A percentile compares a stretch with the other conserved stretches of the same genome.
Conservation (phyloP, 2,888 invertebrate genomes). For the Spicauda simplicius region DNA sequence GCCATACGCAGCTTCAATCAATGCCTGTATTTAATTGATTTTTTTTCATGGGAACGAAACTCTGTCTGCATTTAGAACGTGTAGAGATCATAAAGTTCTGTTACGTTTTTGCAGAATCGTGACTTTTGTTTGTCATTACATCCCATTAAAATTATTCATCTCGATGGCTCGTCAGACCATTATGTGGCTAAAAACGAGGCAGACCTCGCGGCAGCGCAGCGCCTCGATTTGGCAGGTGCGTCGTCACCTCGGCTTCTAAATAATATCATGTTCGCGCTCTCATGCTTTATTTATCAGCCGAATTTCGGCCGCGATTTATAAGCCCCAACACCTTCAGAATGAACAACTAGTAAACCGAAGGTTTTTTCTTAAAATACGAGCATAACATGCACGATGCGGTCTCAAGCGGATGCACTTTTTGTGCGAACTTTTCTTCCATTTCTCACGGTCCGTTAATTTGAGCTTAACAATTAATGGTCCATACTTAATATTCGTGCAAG, state of each 20-base stretch:
- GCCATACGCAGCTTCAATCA: conserved; percentile 42
- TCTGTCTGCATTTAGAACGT: conserved; percentile 23
- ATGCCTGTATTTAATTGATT: conserved; percentile 39
- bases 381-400: neutral
- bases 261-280: neutral
- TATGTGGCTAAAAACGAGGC: conserved; percentile 21
- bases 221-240: neutral
- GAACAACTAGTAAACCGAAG: neutral
- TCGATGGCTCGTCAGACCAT: conserved; percentile 10
- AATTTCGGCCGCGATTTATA: conserved; percentile 3
- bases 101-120: conserved; percentile 33
- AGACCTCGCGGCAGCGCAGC: neutral
- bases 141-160: conserved; percentile 33
- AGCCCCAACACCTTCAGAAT: neutral
- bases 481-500: conserved; percentile 29
- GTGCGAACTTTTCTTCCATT: conserved; percentile 16
- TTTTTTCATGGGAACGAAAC: conserved; percentile 45
- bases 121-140: conserved; percentile 40
- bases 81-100: conserved; percentile 42
- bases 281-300: neutral
- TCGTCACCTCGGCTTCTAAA: conserved; percentile 3
- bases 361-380: neutral
- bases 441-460: conserved; percentile 31
- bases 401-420: conserved; percentile 18
- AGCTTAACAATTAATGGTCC: conserved; percentile 32